Percentiles rank a stretch among this genome's conserved stretches.
These are phyloP conservation scores for Tetheella fluctuosa DNA, from an alignment of 2,888 invertebrate species.

Conservation along the genomic window DNA sequence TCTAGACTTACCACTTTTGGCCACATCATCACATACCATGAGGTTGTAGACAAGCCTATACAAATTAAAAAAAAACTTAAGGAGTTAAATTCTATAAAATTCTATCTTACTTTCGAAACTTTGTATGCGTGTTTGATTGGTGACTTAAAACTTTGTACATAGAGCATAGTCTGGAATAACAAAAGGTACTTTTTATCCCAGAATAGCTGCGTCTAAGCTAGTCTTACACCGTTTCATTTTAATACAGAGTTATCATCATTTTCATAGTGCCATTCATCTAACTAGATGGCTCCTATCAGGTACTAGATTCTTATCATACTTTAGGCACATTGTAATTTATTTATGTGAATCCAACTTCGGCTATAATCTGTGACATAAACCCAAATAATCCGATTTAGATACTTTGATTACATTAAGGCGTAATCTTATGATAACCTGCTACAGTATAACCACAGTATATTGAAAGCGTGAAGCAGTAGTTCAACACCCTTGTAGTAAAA, in stretches of 20 bases:
- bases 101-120: too few relatives aligned
- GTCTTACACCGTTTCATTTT: not conserved
- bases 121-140: too few relatives aligned
- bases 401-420: conserved; percentile 3
- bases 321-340: not conserved
- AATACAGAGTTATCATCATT: too few relatives aligned
- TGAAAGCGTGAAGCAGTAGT: not conserved
- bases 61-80: too few relatives aligned
- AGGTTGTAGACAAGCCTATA: too few relatives aligned
- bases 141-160: too few relatives aligned
- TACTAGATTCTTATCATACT: not conserved
- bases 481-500: not conserved
- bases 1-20: too few relatives aligned
- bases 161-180: too few relatives aligned
- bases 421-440: conserved; percentile 1
- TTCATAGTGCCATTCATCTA: not conserved
- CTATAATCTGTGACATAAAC: conserved; percentile 2
- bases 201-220: too few relatives aligned
- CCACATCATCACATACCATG: too few relatives aligned
- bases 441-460: not conserved
- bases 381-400: conserved; percentile 6
- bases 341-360: not conserved
- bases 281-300: not conserved
- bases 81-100: too few relatives aligned
- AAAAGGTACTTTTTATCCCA: too few relatives aligned